Percentiles rank a stretch among this genome's conserved stretches.
These are phyloP conservation scores for Chaetops frenatus DNA, from an alignment of 2,113 vertebrate species.

Conservation along the genomic window DNA sequence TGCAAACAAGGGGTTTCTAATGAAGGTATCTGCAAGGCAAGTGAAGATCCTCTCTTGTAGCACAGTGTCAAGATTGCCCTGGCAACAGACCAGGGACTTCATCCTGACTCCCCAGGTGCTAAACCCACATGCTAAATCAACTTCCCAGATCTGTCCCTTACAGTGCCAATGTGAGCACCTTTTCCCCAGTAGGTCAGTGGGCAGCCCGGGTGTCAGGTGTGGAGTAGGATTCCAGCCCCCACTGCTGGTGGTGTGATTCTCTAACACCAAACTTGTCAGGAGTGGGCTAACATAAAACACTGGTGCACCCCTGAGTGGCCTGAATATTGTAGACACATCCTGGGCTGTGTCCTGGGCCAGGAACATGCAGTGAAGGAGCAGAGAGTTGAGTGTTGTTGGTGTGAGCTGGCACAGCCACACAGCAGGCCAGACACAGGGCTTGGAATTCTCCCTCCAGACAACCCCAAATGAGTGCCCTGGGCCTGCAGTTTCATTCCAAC, in stretches of 20 bases:
- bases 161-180: background rate
- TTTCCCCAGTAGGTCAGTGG: too few species aligned
- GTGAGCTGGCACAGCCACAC: background rate
- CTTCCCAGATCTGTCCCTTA: background rate
- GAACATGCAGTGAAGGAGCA: rapidly evolving
- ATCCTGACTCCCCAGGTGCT: background rate
- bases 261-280: background rate
- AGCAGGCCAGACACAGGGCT: background rate
- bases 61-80: background rate
- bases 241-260: background rate
- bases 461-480: background rate
- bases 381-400: rapidly evolving
- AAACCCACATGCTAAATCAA: background rate
- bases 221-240: background rate
- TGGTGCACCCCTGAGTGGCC: too few species aligned
- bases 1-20: background rate
- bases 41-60: background rate
- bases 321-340: background rate
- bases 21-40: background rate
- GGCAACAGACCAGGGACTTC: background rate
- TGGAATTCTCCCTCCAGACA: background rate
- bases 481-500: background rate
- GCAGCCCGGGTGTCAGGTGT: rapidly evolving
- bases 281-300: background rate
- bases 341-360: background rate